A percentile compares a stretch with the other conserved stretches of the same genome.
Evolutionary conservation across 2,797 vertebrate species (phyloP).

Genomic region (Alauda arvensis): DNA sequence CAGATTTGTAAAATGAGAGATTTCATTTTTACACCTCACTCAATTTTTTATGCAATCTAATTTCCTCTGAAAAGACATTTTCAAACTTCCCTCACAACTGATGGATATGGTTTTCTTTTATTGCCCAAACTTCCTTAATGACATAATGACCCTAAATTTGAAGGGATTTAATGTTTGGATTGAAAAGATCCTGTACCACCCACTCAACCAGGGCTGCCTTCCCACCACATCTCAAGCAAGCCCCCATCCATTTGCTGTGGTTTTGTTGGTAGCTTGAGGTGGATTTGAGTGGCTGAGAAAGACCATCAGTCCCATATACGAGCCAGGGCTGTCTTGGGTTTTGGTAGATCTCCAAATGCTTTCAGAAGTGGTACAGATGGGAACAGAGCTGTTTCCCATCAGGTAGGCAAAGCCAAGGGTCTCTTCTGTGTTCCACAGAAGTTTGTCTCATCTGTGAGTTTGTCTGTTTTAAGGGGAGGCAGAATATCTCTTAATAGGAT

Average conservation of each 20-base stretch:
- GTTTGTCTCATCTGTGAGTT: neutral
- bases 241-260: neutral
- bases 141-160: neutral
- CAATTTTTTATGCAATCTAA: neutral
- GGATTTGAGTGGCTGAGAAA: neutral
- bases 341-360: neutral
- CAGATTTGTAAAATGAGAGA: neutral
- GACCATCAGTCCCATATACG: neutral
- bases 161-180: neutral
- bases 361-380: neutral
- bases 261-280: neutral
- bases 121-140: neutral
- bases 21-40: neutral
- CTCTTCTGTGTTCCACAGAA: neutral
- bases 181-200: neutral
- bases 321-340: neutral
- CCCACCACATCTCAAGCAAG: neutral
- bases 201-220: neutral
- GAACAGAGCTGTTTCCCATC: neutral
- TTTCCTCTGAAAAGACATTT: neutral
- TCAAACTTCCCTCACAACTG: neutral
- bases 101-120: neutral
- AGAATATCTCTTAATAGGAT: conserved; percentile 36
- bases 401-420: neutral
- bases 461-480: neutral